Conservation (phyloP, 2,888 invertebrate genomes). For the Tenthredo distinguenda region DNA sequence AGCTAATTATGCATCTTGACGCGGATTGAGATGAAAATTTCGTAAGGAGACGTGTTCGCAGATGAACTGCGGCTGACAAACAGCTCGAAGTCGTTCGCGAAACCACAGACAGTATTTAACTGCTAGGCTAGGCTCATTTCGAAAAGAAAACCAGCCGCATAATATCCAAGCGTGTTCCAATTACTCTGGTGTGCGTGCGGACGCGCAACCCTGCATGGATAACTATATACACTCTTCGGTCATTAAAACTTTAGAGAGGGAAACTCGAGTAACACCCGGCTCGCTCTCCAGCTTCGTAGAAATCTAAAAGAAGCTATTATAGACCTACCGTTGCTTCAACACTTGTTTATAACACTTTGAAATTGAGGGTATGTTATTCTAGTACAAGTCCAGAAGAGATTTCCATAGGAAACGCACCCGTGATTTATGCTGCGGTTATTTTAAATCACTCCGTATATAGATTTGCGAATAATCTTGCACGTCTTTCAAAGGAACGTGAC, state of each 20-base stretch:
- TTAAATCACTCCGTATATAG: no score
- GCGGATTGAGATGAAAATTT: slow-evolving; percentile 24
- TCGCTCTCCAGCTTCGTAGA: background rate
- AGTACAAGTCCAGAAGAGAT: background rate
- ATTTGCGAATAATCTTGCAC: slow-evolving; percentile 1
- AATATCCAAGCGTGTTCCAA: slow-evolving; percentile 43
- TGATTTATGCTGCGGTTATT: no score
- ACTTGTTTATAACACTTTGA: slow-evolving; percentile 30
- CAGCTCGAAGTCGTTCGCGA: slow-evolving; percentile 23
- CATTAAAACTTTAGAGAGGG: slow-evolving; percentile 9
- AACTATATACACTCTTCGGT: slow-evolving; percentile 16
- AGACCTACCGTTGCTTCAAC: slow-evolving; percentile 6
- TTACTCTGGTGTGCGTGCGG: slow-evolving; percentile 39
- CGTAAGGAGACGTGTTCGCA: slow-evolving; percentile 29
- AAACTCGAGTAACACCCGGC: slow-evolving; percentile 43
- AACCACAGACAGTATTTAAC: slow-evolving; percentile 43
- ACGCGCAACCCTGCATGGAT: slow-evolving; percentile 11
- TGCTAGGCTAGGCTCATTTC: background rate
- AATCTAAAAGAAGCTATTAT: slow-evolving; percentile 45
- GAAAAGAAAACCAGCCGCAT: slow-evolving; percentile 46
- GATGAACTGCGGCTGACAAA: slow-evolving; percentile 40
- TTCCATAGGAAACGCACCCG: no score
- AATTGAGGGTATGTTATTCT: slow-evolving; percentile 2
- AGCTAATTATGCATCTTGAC: slow-evolving; percentile 11
- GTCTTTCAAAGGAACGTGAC: background rate